Percentiles rank a stretch among this genome's conserved stretches.
Conservation (phyloP, 2,888 invertebrate species). For the Sphecodes monilicornis region DNA sequence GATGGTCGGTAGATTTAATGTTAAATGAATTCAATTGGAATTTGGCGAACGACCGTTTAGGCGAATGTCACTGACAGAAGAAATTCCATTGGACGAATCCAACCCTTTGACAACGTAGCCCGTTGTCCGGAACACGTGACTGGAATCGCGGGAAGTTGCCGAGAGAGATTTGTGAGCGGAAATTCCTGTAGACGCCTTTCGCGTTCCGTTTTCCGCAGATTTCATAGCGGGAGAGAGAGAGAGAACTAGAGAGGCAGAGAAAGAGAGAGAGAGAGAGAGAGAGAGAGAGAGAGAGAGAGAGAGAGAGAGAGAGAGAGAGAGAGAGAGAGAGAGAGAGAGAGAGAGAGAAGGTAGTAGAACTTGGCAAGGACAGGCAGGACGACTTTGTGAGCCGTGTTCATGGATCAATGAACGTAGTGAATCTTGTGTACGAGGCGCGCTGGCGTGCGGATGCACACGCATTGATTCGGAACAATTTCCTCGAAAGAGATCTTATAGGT, state of each 20-base stretch:
- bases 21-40: neutral
- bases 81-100: neutral
- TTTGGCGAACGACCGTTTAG: neutral
- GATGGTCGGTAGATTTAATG: too few species aligned
- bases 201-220: neutral
- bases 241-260: too few species aligned
- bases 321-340: neutral
- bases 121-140: slow-evolving; percentile 6
- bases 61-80: neutral
- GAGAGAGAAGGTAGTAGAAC: neutral
- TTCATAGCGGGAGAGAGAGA: neutral
- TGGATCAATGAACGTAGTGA: slow-evolving; percentile 50
- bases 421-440: slow-evolving; percentile 11
- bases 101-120: slow-evolving; percentile 1
- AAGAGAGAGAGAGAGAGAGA: too few species aligned
- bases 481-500: slow-evolving; percentile 27
- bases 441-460: slow-evolving; percentile 33
- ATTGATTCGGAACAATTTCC: slow-evolving; percentile 46
- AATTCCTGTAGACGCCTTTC: neutral
- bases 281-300: too few species aligned
- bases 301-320: too few species aligned
- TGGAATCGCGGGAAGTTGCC: neutral
- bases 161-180: neutral
- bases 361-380: slow-evolving; percentile 30
- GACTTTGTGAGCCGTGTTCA: slow-evolving; percentile 46